A percentile compares a stretch with the other conserved stretches of the same genome.
phyloP scores from a whole-genome alignment of 2,113 vertebrate genomes.

The Abramis brama region DNA sequence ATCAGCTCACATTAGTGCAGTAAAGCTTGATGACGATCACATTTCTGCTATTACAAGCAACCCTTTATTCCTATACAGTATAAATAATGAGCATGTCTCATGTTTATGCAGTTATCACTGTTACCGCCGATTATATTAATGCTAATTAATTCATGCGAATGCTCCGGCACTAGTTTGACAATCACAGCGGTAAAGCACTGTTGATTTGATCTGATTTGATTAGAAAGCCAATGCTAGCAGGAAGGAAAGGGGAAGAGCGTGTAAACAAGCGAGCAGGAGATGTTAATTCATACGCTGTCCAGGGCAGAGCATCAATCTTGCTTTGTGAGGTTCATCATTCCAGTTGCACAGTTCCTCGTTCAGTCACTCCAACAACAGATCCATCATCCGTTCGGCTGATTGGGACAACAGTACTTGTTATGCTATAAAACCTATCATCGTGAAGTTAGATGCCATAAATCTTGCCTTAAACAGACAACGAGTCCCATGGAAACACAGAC shows the following conservation, averaged over 20 bases:
- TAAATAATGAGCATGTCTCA: constrained; percentile 12
- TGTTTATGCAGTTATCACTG: constrained; percentile 37
- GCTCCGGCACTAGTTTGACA: constrained; percentile 10
- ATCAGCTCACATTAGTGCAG: constrained; percentile 12
- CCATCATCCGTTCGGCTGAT: constrained; percentile 54
- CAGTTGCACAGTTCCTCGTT: constrained; percentile 32
- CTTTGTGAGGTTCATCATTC: constrained; percentile 48
- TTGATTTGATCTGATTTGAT: constrained; percentile 38
- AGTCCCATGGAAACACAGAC: constrained; percentile 34
- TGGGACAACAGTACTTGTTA: constrained; percentile 56
- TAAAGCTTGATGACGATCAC: background rate
- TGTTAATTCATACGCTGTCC: constrained; percentile 31
- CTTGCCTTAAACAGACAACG: constrained; percentile 48
- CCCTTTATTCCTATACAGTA: background rate
- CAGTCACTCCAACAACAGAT: constrained; percentile 42
- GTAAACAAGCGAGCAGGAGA: constrained; percentile 18
- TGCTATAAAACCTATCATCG: constrained; percentile 52
- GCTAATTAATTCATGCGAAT: constrained; percentile 27
- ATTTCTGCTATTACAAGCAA: background rate
- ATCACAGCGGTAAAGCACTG: constrained; percentile 12
- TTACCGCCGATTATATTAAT: constrained; percentile 33
- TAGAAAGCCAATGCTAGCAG: constrained; percentile 27
- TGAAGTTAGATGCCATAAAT: constrained; percentile 50
- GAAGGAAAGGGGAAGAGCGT: constrained; percentile 31
- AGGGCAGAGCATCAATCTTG: constrained; percentile 55